These are phyloP conservation scores for Hyposoter dolosus DNA, from an alignment of 2,888 invertebrate species.

Conservation along the genomic window DNA sequence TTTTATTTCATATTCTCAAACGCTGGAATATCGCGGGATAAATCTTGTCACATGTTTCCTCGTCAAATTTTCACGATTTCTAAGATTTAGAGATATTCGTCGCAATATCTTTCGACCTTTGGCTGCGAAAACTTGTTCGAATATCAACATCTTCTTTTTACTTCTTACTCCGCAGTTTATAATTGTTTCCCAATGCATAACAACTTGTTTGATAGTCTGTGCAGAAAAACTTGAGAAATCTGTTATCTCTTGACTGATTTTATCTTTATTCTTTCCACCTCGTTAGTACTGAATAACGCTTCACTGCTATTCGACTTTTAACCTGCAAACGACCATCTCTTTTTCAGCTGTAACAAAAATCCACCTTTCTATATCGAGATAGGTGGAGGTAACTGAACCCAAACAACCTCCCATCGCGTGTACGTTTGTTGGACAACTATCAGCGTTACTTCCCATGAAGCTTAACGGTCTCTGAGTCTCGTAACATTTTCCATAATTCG, in stretches of 20 bases:
- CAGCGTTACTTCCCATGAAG: constrained; percentile 23
- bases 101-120: too few relatives aligned
- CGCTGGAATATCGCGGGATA: background rate
- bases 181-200: background rate
- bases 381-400: constrained; percentile 1
- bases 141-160: too few relatives aligned
- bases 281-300: background rate
- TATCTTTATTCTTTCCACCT: background rate
- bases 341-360: background rate
- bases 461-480: constrained; percentile 37
- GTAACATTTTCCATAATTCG: constrained; percentile 32
- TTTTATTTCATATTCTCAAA: background rate
- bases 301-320: background rate
- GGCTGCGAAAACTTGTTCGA: too few relatives aligned
- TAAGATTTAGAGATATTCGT: too few relatives aligned
- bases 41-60: too few relatives aligned
- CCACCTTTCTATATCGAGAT: background rate
- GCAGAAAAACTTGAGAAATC: background rate
- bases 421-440: constrained; percentile 4
- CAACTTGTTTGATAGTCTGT: background rate
- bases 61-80: too few relatives aligned
- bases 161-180: background rate
- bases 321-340: background rate
- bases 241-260: too few relatives aligned
- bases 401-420: background rate